Base-by-base conservation (phyloP, 1,140 invertebrate species). In the Lethocerus indicus region DNA sequence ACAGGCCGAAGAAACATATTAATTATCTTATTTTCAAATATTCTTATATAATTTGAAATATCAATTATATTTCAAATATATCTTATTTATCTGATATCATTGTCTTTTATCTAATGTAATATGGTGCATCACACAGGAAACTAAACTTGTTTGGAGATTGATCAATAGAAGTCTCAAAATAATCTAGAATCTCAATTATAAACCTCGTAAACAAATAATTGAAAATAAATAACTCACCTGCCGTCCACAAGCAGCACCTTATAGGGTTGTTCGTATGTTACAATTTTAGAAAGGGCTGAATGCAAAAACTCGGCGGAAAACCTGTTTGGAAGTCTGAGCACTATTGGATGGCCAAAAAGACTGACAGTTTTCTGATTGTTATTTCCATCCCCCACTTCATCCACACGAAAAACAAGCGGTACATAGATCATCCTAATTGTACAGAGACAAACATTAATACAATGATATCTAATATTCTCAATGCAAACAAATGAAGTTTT, bases 291-390 rank as follows among this genome's bases (percentile, higher is more conserved):
- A 0, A 80, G 59, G 43, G 65, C 64, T 14, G 68, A 62, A 54
- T 74, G 66, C 2, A 81, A 60, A 47, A 67, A 63, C 26, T 57
- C 61, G 42, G 73, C 71, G 29, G 66, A 61, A n/a, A 79, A 61
- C 26, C 63, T 59, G 47, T 71, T 77, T 13, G 76, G 73, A 45
- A 80, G 61, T 56, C 69, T 67, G 9, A 80, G 54, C 20, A 80
- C 55, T 49, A 66, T 61, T 1, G 76, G 77, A 60, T 78, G 68
- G 39, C 73, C 74, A 57, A 78, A 72, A 5, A 78, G 62, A 43
- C 66, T 64, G 4, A 66, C 66, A 36, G 25, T 39, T 29, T 64
- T 67, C 32, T 64, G 63, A 52, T 73, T 74, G 47, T 73, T 72
- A 26, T 71, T 67, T 1, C 65, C 65, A 52, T 74, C 69, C 14